A percentile compares a stretch with the other conserved stretches of the same genome.
Evolutionary conservation across 2,888 invertebrate species (phyloP).

Genomic region (Hyppa rectilinea): DNA sequence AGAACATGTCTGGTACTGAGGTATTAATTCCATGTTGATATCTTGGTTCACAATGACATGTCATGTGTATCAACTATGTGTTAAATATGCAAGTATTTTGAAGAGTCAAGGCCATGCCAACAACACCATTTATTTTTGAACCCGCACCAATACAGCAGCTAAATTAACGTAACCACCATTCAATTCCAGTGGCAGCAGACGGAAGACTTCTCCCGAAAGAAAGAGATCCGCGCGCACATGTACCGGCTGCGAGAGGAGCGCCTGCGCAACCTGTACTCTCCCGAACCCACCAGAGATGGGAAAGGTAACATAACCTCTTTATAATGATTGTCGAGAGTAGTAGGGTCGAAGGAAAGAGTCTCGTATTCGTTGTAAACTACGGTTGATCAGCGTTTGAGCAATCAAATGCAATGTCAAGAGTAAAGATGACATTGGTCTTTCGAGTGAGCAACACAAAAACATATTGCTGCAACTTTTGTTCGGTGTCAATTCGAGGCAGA

Average conservation of each 20-base stretch:
- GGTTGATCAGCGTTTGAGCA: not conserved
- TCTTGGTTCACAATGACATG: not conserved
- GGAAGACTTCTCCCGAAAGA: slow-evolving; percentile 96
- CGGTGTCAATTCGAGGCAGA: slow-evolving; percentile 7
- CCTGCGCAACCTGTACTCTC: slow-evolving; percentile 93
- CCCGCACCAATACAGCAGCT: not conserved
- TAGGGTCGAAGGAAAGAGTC: not conserved
- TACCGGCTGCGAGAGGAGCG: slow-evolving; percentile 95
- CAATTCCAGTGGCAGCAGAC: slow-evolving; percentile 95
- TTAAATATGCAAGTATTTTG: not conserved
- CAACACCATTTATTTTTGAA: no score
- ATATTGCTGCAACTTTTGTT: not conserved
- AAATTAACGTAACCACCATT: slow-evolving; percentile 41
- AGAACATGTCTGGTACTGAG: no score
- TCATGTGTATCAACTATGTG: not conserved
- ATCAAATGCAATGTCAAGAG: not conserved
- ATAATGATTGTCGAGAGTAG: slow-evolving; percentile 11
- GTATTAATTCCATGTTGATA: no score
- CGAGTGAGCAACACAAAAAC: not conserved
- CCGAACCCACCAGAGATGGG: slow-evolving; percentile 79
- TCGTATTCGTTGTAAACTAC: slow-evolving; percentile 9
- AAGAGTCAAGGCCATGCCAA: no score
- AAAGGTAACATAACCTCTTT: slow-evolving; percentile 79
- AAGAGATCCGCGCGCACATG: slow-evolving; percentile 96
- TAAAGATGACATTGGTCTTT: no score